Evolutionary conservation across 2,113 vertebrate species (phyloP).

Genomic region (Tylochromis polylepis): DNA sequence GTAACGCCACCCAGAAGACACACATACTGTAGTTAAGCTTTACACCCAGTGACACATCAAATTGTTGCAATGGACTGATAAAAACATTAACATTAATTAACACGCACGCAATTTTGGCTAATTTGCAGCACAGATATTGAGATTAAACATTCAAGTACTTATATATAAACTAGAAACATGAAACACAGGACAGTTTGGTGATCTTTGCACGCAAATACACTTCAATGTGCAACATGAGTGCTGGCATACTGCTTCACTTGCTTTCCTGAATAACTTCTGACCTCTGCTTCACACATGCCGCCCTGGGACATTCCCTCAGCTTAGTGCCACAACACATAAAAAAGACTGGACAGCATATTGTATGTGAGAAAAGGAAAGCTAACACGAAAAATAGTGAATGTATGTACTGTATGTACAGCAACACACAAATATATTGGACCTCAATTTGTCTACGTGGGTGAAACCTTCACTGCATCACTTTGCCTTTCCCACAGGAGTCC

Average conservation of each 20-base stretch:
- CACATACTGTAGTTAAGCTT: not conserved
- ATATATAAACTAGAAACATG: not conserved
- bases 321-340: not conserved
- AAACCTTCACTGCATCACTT: not conserved
- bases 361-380: not conserved
- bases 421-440: not conserved
- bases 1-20: not conserved
- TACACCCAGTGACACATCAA: not conserved
- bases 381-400: not conserved
- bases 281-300: not conserved
- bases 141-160: not conserved
- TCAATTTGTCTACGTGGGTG: not conserved
- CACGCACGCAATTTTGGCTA: not conserved
- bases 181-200: not conserved
- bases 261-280: slow-evolving; percentile 2
- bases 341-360: not conserved
- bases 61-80: not conserved
- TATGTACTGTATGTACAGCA: not conserved
- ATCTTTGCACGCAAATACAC: not conserved
- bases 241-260: not conserved
- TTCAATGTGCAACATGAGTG: not conserved
- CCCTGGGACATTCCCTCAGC: not conserved
- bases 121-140: too few relatives aligned
- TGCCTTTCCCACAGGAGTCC: not conserved
- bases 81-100: too few relatives aligned